Evolutionary conservation across 2,113 vertebrate species (phyloP), one percentile per base, ranked within the genome.

Genomic region (Fulica atra): DNA sequence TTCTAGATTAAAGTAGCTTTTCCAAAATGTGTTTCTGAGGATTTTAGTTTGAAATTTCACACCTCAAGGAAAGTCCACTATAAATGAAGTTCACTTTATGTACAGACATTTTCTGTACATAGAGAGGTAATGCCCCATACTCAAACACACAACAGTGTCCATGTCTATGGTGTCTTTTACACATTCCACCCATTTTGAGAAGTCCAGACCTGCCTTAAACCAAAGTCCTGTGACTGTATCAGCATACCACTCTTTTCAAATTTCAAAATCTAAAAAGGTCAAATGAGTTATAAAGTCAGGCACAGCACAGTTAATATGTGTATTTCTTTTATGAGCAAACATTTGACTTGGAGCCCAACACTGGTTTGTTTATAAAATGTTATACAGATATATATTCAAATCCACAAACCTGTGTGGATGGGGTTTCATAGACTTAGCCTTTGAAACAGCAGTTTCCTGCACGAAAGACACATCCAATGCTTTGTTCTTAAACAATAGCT

Each of bases 181-280:
- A 48, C 0, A 3, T 83, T 87, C 3, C n/a, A 35, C 35, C 0
- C 1, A 23, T 64, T 51, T 72, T 88, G 36, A 3, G 7, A 78
- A 21, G 57, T 57, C 20, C 29, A 78, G 26, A 79, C 11, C 15
- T 70, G 2, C 3, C 33, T 57, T 73, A 69, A 60, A 54, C 13
- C 35, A 56, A 69, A 89, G 6, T 44, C 20, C 0, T 0, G 25
- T 60, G 19, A 50, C 8, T 19, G 6, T 16, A 53, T 25, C 46
- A 42, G 1, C 2, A 46, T 87, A 59, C 36, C 8, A 17, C 5
- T 46, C 2, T 57, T 86, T 73, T 21, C 25, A 78, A 56, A 78
- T 61, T 60, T 60, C 23, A 44, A 71, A 48, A 7, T 25, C 19
- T 65, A 71, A 51, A 68, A 65, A 73, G 19, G 5, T 74, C 40